Percentiles rank a stretch among this genome's conserved stretches.
Evolutionary conservation across 2,888 invertebrate species (phyloP).

Genomic region (Amblyjoppa fuscipennis): DNA sequence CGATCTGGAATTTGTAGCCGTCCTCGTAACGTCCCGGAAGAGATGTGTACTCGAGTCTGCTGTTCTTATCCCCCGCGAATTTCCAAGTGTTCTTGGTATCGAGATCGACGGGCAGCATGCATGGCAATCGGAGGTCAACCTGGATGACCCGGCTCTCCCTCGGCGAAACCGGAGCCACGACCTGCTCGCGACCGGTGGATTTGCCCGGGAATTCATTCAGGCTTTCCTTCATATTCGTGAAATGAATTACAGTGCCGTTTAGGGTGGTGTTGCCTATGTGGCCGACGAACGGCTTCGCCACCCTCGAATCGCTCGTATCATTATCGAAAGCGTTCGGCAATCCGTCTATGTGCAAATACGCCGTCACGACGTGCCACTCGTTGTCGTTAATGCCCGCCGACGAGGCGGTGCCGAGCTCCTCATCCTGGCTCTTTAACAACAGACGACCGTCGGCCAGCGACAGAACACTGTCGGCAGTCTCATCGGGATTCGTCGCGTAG

Average conservation of each 20-base stretch:
- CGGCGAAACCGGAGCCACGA: slow-evolving; percentile 63
- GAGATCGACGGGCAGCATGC: slow-evolving; percentile 86
- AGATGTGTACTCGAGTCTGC: slow-evolving; percentile 90
- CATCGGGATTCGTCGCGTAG: slow-evolving; percentile 91
- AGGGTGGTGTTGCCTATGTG: slow-evolving; percentile 97
- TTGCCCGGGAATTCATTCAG: slow-evolving; percentile 88
- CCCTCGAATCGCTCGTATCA: slow-evolving; percentile 83
- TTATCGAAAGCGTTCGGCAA: slow-evolving; percentile 88
- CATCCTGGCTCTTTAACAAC: slow-evolving; percentile 90
- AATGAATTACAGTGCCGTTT: slow-evolving; percentile 93
- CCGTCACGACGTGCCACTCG: slow-evolving; percentile 97
- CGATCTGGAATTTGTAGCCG: slow-evolving; percentile 91
- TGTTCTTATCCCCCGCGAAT: slow-evolving; percentile 89
- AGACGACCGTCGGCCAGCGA: slow-evolving; percentile 88
- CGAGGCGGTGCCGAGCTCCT: slow-evolving; percentile 88
- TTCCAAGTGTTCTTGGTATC: slow-evolving; percentile 87
- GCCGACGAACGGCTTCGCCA: slow-evolving; percentile 91
- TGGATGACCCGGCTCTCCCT: slow-evolving; percentile 60
- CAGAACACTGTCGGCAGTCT: slow-evolving; percentile 89
- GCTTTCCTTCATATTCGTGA: slow-evolving; percentile 89
- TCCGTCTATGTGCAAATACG: slow-evolving; percentile 95
- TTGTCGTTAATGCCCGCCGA: slow-evolving; percentile 90
- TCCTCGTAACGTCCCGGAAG: slow-evolving; percentile 87
- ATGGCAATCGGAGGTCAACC: slow-evolving; percentile 85
- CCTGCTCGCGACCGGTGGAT: slow-evolving; percentile 85